phyloP scores from a whole-genome alignment of 2,113 vertebrate species.

The Oncorhynchus mykiss region DNA sequence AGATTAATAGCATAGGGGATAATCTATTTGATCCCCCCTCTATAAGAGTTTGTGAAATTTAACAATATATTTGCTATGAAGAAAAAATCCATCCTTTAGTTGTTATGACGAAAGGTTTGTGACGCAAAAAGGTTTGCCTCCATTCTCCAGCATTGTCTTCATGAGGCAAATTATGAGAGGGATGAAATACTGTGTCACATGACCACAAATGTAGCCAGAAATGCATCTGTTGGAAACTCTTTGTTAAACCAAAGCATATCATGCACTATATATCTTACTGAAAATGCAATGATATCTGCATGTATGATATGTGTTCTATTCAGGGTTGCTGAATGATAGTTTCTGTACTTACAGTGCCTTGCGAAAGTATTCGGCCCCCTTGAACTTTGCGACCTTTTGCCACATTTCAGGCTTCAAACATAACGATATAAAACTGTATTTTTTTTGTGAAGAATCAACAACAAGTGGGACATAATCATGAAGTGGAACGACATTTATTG shows the following conservation, averaged over 20 bases:
- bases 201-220: not conserved
- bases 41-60: too few species aligned
- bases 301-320: not conserved
- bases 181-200: not conserved
- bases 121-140: not conserved
- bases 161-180: not conserved
- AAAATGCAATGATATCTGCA: not conserved
- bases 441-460: too few species aligned
- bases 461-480: too few species aligned
- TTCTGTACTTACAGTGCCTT: not conserved
- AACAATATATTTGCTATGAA: too few species aligned
- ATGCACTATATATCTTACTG: not conserved
- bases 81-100: not conserved
- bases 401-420: too few species aligned
- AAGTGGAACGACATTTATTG: too few species aligned
- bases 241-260: not conserved
- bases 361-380: too few species aligned
- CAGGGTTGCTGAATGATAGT: not conserved
- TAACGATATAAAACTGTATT: too few species aligned
- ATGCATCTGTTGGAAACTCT: not conserved
- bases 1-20: too few species aligned
- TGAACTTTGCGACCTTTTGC: too few species aligned
- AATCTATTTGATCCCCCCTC: too few species aligned
- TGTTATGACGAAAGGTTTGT: slow-evolving; percentile 24
- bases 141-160: not conserved